A percentile compares a stretch with the other conserved stretches of the same genome.
phyloP scores from a whole-genome alignment of 2,888 invertebrate genomes.

The Matsumyia berberina region DNA sequence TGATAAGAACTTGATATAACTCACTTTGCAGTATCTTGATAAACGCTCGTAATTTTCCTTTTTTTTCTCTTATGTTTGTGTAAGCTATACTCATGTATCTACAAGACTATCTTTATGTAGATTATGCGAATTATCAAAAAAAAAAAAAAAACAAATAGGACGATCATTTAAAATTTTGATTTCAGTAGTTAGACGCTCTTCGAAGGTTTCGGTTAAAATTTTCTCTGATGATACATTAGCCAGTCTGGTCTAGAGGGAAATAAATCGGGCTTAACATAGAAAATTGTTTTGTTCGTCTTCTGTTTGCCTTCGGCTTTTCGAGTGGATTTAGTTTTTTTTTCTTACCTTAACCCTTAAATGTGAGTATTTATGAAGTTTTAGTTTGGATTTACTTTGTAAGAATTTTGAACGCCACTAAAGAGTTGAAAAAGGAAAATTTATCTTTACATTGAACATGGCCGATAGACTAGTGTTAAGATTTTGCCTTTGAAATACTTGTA shows the following conservation, averaged over 20 bases:
- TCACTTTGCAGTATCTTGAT: conserved; percentile 68
- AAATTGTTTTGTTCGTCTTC: background rate
- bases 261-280: background rate
- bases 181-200: conserved; percentile 57
- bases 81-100: background rate
- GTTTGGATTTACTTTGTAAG: background rate
- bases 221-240: conserved; percentile 32
- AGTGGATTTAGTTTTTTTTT: background rate
- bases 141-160: conserved; percentile 64
- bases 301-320: background rate
- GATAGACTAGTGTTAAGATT: conserved; percentile 3
- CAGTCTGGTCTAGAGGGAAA: too few relatives aligned
- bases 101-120: conserved; percentile 54
- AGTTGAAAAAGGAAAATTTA: background rate
- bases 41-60: conserved; percentile 16
- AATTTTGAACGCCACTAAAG: background rate
- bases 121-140: conserved; percentile 71
- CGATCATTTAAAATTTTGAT: conserved; percentile 57
- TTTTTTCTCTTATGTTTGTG: background rate
- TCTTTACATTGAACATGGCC: background rate
- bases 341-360: conserved; percentile 8
- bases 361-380: too few relatives aligned
- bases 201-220: conserved; percentile 53
- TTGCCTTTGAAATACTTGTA: background rate
- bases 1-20: conserved; percentile 68